phyloP scores from a whole-genome alignment of 2,888 invertebrate species.

The Ommatoiulus sabulosus region DNA sequence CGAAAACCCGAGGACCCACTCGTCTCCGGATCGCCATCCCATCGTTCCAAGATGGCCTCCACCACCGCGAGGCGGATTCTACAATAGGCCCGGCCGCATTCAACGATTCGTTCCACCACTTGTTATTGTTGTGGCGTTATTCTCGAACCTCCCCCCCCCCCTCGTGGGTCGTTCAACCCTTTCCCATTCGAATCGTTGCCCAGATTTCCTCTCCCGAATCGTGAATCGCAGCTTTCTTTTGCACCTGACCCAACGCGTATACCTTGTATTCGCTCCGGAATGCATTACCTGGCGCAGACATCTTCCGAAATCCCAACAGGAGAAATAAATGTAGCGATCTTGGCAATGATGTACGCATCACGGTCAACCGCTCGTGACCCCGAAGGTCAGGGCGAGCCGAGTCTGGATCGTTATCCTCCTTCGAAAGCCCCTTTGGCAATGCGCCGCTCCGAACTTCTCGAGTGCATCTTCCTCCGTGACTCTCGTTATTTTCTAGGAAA shows the following conservation, averaged over 20 bases:
- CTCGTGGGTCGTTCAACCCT: slow-evolving; percentile 12
- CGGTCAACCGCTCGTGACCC: slow-evolving; percentile 30
- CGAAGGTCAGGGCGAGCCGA: not conserved
- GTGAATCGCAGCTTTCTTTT: not conserved
- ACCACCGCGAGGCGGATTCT: not conserved
- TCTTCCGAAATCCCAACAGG: not conserved
- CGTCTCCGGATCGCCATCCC: not conserved
- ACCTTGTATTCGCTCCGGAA: not conserved
- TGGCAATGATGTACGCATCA: not conserved
- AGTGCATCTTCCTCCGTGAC: not conserved
- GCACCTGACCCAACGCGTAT: not conserved
- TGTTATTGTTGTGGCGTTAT: slow-evolving; percentile 15
- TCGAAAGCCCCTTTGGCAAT: not conserved
- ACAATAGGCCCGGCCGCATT: not conserved
- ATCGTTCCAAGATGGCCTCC: not conserved
- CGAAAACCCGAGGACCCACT: not conserved
- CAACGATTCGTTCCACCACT: slow-evolving; percentile 15
- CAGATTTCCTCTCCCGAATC: not conserved
- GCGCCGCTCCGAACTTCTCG: too few species aligned
- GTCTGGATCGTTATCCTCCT: slow-evolving; percentile 1
- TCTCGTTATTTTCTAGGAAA: not conserved
- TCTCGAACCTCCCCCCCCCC: not conserved
- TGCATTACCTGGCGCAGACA: slow-evolving; percentile 10
- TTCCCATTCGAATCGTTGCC: not conserved
- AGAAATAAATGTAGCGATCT: not conserved